These are phyloP conservation scores for Adelognathus sp. DNA, from an alignment of 2,888 invertebrate species.

Conservation along the genomic window DNA sequence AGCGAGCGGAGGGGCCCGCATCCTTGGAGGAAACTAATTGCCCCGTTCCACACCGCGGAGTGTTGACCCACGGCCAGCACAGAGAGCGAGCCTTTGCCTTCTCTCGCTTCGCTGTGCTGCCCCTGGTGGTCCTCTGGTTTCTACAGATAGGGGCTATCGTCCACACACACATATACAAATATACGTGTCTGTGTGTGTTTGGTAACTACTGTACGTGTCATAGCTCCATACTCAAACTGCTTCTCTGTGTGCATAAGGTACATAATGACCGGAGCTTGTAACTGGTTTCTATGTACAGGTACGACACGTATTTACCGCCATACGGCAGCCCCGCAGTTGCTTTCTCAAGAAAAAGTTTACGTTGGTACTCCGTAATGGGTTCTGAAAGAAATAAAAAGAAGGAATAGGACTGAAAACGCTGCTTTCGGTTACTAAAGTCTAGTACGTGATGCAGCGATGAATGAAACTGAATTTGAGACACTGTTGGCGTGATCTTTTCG, in stretches of 20 bases:
- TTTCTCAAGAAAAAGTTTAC: constrained; percentile 37
- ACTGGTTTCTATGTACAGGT: constrained; percentile 8
- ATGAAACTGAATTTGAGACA: constrained; percentile 49
- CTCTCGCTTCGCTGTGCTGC: constrained; percentile 27
- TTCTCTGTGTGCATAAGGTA: not conserved
- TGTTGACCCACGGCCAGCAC: constrained; percentile 59
- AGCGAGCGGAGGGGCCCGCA: constrained; percentile 41
- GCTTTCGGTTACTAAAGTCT: not conserved
- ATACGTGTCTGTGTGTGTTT: not conserved
- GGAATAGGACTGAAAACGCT: not conserved
- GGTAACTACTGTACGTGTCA: not conserved
- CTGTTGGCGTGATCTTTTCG: constrained; percentile 34
- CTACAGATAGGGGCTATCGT: constrained; percentile 48
- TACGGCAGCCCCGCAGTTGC: not conserved
- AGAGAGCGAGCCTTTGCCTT: constrained; percentile 44
- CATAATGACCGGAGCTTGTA: constrained; percentile 15
- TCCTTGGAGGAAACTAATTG: constrained; percentile 61
- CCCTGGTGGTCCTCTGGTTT: constrained; percentile 30
- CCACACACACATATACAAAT: not conserved
- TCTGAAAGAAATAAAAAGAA: not conserved
- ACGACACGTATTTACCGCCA: constrained; percentile 20
- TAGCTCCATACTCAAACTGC: constrained; percentile 10
- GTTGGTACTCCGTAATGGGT: not conserved
- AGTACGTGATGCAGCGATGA: not conserved
- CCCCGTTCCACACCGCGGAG: constrained; percentile 50